Conservation (phyloP, 2,113 vertebrate genomes). For the Clarias batrachus region DNA sequence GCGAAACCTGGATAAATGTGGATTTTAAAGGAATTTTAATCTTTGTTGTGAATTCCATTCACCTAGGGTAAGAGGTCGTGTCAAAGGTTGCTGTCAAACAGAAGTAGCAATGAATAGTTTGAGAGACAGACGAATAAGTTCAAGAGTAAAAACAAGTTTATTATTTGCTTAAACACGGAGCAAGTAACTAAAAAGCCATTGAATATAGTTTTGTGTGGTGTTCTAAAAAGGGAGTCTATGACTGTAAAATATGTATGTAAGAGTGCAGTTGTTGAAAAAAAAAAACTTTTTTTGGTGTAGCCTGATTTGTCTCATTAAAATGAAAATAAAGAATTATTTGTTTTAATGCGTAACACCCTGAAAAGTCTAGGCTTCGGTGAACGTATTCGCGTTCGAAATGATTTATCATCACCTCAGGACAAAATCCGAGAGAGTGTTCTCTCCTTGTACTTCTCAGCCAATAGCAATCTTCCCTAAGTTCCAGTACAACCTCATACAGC, state of each 20-base stretch:
- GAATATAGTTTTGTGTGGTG: conserved; percentile 76
- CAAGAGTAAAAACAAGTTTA: conserved; percentile 43
- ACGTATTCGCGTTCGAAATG: conserved; percentile 20
- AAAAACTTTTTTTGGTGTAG: conserved; percentile 70
- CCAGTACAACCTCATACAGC: conserved; percentile 59
- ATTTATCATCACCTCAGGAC: background rate
- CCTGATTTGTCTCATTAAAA: conserved; percentile 79
- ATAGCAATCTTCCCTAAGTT: conserved; percentile 56
- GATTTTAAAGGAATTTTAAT: conserved; percentile 72
- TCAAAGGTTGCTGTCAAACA: conserved; percentile 57
- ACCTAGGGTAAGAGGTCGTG: conserved; percentile 66
- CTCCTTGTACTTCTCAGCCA: conserved; percentile 43
- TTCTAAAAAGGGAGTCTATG: conserved; percentile 73
- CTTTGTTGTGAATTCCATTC: conserved; percentile 76
- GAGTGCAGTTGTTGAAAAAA: conserved; percentile 77
- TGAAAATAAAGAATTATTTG: conserved; percentile 64
- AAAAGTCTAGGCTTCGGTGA: conserved; percentile 36
- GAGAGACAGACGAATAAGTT: conserved; percentile 56
- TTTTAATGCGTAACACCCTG: conserved; percentile 65
- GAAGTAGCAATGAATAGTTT: conserved; percentile 52
- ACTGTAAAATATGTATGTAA: conserved; percentile 78
- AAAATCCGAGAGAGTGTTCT: conserved; percentile 49
- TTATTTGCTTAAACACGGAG: conserved; percentile 50
- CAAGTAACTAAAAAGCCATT: conserved; percentile 73
- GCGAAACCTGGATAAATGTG: conserved; percentile 62